Conservation (phyloP, 1,140 invertebrate species). For the Laupala kohalensis region DNA sequence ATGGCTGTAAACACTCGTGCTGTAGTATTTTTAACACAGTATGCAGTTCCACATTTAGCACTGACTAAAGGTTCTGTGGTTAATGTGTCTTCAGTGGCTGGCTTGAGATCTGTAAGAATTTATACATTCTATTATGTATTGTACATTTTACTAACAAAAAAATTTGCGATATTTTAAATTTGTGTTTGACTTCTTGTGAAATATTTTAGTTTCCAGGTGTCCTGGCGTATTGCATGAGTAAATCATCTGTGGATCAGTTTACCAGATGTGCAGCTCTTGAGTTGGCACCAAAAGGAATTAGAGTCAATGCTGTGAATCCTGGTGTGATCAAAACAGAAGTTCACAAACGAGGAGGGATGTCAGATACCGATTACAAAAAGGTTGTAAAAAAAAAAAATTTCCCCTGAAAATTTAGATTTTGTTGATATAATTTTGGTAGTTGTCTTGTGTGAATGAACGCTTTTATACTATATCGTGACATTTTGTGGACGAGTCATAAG, state of each 20-base stretch:
- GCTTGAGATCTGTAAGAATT: slow-evolving; percentile 45
- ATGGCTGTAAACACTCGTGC: slow-evolving; percentile 61
- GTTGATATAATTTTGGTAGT: no score
- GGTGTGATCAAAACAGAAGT: slow-evolving; percentile 43
- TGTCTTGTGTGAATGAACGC: not conserved
- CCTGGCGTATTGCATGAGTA: slow-evolving; percentile 41
- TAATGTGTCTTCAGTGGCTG: slow-evolving; percentile 76
- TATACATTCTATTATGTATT: no score
- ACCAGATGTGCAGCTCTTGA: slow-evolving; percentile 38
- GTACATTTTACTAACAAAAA: no score
- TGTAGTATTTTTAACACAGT: slow-evolving; percentile 68
- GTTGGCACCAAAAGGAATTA: slow-evolving; percentile 26
- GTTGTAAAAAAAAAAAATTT: no score
- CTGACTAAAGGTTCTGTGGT: slow-evolving; percentile 75
- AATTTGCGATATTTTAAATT: no score
- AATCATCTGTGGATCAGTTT: slow-evolving; percentile 46
- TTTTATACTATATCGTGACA: not conserved
- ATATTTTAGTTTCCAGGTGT: slow-evolving; percentile 19
- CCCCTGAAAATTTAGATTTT: no score
- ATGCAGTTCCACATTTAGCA: slow-evolving; percentile 70
- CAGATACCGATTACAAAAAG: slow-evolving; percentile 39
- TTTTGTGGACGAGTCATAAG: no score
- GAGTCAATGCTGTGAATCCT: slow-evolving; percentile 45
- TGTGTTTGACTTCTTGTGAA: not conserved
- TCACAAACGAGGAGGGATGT: slow-evolving; percentile 43